phyloP scores from a whole-genome alignment of 2,113 vertebrate species.

The Nycticebus coucang region DNA sequence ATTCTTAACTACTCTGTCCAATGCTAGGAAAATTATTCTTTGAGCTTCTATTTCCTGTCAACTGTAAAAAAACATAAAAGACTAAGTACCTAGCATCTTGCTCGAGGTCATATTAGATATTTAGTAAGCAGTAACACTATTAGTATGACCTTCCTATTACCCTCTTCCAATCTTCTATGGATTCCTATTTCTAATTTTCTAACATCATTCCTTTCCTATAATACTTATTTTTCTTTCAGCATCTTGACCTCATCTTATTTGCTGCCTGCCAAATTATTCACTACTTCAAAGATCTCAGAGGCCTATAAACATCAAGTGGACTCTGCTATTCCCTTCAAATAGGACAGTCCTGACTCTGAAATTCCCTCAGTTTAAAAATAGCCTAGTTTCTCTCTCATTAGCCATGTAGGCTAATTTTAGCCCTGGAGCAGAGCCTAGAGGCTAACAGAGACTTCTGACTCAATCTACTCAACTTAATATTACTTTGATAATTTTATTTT shows the following conservation, averaged over 20 bases:
- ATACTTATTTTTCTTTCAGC: slow-evolving; percentile 21
- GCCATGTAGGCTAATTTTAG: slow-evolving; percentile 60
- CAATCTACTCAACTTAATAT: background rate
- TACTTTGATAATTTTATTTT: background rate
- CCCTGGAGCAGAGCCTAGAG: slow-evolving; percentile 13
- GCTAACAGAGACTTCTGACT: background rate
- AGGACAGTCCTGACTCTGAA: background rate
- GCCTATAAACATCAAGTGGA: background rate
- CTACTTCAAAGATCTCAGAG: slow-evolving; percentile 42
- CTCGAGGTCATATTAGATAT: background rate
- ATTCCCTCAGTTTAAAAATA: slow-evolving; percentile 48
- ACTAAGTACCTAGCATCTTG: background rate
- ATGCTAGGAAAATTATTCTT: slow-evolving; percentile 33
- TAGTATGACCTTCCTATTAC: background rate
- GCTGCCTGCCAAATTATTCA: slow-evolving; percentile 38
- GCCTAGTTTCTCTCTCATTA: slow-evolving; percentile 11
- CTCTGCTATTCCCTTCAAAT: slow-evolving; percentile 28
- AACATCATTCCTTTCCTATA: slow-evolving; percentile 7
- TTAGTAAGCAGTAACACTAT: background rate
- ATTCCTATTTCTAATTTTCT: background rate
- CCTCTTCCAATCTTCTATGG: background rate
- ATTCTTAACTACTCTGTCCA: slow-evolving; percentile 21
- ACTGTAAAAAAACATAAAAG: slow-evolving; percentile 13
- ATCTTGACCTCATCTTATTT: background rate
- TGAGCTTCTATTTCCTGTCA: slow-evolving; percentile 24